These are phyloP conservation scores for Panonychus citri DNA, from an alignment of 1,140 invertebrate genomes.

Conservation along the genomic window DNA sequence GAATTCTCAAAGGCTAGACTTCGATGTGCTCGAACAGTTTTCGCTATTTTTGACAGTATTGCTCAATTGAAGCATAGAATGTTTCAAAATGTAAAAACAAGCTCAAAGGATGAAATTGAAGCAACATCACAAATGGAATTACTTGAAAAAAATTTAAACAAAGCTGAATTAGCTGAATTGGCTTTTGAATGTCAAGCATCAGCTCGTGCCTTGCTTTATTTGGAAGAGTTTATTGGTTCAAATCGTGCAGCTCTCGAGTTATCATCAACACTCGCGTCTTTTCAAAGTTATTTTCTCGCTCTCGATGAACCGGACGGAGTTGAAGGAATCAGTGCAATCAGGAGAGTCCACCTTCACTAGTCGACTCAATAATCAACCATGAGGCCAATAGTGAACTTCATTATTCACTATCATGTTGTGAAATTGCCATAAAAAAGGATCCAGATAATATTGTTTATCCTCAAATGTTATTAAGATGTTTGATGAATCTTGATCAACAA, in stretches of 20 bases:
- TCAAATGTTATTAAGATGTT: constrained; percentile 27
- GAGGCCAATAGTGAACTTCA: constrained; percentile 28
- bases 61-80: background rate
- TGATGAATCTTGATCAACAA: constrained; percentile 29
- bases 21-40: background rate
- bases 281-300: constrained; percentile 30
- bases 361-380: constrained; percentile 28
- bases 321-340: constrained; percentile 26
- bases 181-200: constrained; percentile 31
- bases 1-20: background rate
- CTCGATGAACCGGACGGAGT: constrained; percentile 35
- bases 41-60: background rate
- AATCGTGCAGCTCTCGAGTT: constrained; percentile 1
- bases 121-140: background rate
- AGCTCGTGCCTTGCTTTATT: constrained; percentile 29
- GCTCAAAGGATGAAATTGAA: background rate
- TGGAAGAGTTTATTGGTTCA: constrained; percentile 19
- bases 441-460: constrained; percentile 22
- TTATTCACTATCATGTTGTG: constrained; percentile 32
- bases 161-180: constrained; percentile 27
- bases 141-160: constrained; percentile 21
- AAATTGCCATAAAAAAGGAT: constrained; percentile 22
- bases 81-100: background rate
- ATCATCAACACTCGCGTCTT: constrained; percentile 4
- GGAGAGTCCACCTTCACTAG: constrained; percentile 24